These are phyloP conservation scores for Psettodes erumei DNA, from an alignment of 2,113 vertebrate species.

Conservation along the genomic window DNA sequence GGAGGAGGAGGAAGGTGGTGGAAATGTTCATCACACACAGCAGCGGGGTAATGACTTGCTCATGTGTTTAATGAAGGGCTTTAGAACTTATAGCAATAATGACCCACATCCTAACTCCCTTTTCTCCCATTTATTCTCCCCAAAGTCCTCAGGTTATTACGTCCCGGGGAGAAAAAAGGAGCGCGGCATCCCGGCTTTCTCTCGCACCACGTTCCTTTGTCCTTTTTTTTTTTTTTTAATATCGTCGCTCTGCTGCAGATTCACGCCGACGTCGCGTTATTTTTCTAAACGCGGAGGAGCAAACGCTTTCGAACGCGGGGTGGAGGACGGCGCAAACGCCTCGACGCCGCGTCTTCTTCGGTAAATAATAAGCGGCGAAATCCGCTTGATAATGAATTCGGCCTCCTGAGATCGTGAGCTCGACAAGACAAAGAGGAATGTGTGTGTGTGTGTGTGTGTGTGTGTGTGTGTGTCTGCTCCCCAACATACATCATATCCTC, in stretches of 20 bases:
- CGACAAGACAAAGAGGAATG: conserved; percentile 72
- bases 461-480: conserved; percentile 54
- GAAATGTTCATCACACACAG: conserved; percentile 77
- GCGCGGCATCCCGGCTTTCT: conserved; percentile 38
- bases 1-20: conserved; percentile 58
- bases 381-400: conserved; percentile 53
- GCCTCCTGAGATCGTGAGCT: conserved; percentile 52
- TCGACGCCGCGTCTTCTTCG: background rate
- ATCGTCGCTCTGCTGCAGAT: conserved; percentile 14
- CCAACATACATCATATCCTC: conserved; percentile 70
- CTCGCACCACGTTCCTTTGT: conserved; percentile 51
- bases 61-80: conserved; percentile 81
- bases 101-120: conserved; percentile 74
- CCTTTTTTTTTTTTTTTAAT: conserved; percentile 38
- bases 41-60: conserved; percentile 76
- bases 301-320: conserved; percentile 19
- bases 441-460: too few species aligned
- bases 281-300: conserved; percentile 8
- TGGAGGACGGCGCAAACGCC: background rate
- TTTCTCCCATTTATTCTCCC: conserved; percentile 73
- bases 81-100: conserved; percentile 78
- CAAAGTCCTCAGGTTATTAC: conserved; percentile 73
- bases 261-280: background rate
- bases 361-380: conserved; percentile 45
- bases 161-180: conserved; percentile 65